A percentile compares a stretch with the other conserved stretches of the same genome.
phyloP scores from a whole-genome alignment of 2,113 vertebrate genomes.

The Nycticryphes semicollaris region DNA sequence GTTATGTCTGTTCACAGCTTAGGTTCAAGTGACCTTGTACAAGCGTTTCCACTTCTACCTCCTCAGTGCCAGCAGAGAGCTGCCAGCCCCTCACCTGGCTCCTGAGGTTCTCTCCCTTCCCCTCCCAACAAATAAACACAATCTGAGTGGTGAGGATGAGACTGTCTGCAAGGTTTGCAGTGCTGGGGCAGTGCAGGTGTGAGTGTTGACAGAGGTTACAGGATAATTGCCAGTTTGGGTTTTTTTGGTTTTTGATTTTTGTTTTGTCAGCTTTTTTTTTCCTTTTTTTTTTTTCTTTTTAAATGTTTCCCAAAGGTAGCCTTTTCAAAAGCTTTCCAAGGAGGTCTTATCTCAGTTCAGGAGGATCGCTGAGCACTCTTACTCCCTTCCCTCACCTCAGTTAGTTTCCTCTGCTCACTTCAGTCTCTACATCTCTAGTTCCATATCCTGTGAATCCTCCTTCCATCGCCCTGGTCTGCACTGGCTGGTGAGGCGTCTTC shows the following conservation, averaged over 20 bases:
- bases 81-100: neutral
- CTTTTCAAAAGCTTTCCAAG: neutral
- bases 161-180: neutral
- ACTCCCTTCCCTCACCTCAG: neutral
- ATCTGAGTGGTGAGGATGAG: neutral
- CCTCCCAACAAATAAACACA: neutral
- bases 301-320: neutral
- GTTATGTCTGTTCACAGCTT: neutral
- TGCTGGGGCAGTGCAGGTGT: neutral
- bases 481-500: no score
- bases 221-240: neutral
- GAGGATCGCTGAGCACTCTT: neutral
- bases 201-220: neutral
- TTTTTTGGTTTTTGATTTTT: neutral
- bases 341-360: neutral
- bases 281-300: no score
- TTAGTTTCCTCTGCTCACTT: neutral
- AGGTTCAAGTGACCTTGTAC: neutral
- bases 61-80: neutral
- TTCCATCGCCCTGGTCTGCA: accelerated
- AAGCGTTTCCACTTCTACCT: neutral
- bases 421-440: neutral
- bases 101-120: neutral
- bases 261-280: no score
- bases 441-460: neutral